Base-by-base conservation (phyloP, 2,797 vertebrate genomes). In the Mormyrus hasselquistii region DNA sequence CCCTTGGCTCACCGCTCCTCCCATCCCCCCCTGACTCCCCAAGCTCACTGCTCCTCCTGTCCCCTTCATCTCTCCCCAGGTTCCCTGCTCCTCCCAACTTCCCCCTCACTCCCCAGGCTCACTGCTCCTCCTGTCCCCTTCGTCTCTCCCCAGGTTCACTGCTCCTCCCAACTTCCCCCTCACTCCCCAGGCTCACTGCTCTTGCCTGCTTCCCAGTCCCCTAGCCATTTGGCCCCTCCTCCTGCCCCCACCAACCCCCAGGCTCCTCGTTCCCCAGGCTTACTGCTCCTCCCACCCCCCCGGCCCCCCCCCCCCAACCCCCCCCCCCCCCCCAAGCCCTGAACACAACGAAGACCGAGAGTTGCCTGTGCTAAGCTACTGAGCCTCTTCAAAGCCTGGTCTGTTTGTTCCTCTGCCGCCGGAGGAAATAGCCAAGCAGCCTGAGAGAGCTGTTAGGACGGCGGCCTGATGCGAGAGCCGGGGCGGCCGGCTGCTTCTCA, bases 51-150 rank as follows among this genome's bases (percentile, higher is more conserved):
- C 9, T 73, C 14, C 29, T 38, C 69, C 1, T 22, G 19, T 1
- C 16, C 4, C 9, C 8, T 10, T 10, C 1, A 10, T 29, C 25
- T 29, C 50, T 12, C 7, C 92, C 90, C 92, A 44, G 14, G 16
- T 9, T 97, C 97, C 99, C 98, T 98, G 0, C 97, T 98, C 94
- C 96, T 97, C 25, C 25, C 25, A 29, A 91, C 96, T 98, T 95
- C 95, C 92, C 19, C 6, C 16, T n/a, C 0, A n/a, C 55, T n/a
- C 9, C 92, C 90, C 92, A 50, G 0, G 1, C 6, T 97, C 97
- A 99, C 98, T 98, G 0, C 97, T 98, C 93, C 96, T 97, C 91
- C 96, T n/a, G n/a, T n/a, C n/a, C n/a, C n/a, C n/a, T n/a, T n/a
- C n/a, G n/a, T n/a, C n/a, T n/a, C n/a, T 94, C 98, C 98, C 89